These are phyloP conservation scores for Urocolius indicus DNA, from an alignment of 2,113 vertebrate species.

Conservation along the genomic window DNA sequence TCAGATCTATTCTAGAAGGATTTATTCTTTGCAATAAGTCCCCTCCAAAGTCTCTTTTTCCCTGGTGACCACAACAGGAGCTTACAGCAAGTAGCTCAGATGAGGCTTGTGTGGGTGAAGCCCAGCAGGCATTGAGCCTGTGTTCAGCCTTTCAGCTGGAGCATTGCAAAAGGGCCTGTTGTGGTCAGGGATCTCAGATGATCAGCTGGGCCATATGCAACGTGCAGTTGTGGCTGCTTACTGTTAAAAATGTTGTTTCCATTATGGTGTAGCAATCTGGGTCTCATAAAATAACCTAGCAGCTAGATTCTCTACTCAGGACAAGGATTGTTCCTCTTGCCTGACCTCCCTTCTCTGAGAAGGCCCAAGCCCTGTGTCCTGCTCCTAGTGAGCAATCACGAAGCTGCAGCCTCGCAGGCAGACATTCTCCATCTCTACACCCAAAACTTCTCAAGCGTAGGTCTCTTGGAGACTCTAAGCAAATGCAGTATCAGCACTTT, in stretches of 20 bases:
- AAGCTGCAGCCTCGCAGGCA: neutral
- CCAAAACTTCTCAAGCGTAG: neutral
- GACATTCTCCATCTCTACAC: neutral
- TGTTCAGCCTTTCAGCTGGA: neutral
- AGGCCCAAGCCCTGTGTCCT: neutral
- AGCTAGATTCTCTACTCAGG: neutral
- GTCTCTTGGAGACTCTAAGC: neutral
- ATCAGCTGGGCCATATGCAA: neutral
- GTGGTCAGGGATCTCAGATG: neutral
- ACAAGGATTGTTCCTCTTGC: neutral
- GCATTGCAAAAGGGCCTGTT: neutral
- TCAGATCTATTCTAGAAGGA: neutral
- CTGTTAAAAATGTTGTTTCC: neutral
- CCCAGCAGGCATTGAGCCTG: fast-evolving
- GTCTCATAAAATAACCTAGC: neutral
- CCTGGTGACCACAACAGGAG: fast-evolving
- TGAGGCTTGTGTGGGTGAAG: neutral
- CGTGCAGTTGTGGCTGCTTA: neutral
- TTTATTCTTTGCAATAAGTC: neutral
- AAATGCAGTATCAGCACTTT: neutral
- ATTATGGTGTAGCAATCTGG: neutral
- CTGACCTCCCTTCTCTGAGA: neutral
- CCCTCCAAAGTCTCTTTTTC: neutral
- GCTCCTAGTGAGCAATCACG: fast-evolving
- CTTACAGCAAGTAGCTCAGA: neutral